Base-by-base conservation (phyloP, 2,797 vertebrate species). In the Falco biarmicus region DNA sequence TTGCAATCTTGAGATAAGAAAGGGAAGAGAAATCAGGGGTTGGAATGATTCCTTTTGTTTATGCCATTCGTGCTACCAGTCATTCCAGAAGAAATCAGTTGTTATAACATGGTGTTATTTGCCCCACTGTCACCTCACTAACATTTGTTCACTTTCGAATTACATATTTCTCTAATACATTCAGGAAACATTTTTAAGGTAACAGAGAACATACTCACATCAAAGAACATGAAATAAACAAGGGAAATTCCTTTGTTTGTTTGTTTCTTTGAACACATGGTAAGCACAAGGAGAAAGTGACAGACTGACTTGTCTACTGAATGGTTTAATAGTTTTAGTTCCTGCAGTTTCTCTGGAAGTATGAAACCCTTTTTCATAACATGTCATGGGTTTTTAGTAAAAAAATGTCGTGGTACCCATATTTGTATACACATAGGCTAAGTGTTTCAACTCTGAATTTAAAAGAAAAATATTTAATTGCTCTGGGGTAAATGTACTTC, bases 391-490 rank as follows among this genome's bases (percentile, higher is more conserved):
- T 10, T 31, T 68, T 66, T 69, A 3, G 9, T 34, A 15, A 45
- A 59, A 66, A 15, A 34, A 54, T 1, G 1, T 69, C 0, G 0
- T 51, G 19, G 13, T 9, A 22, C 25, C 9, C 8, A 2, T 34
- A 29, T 43, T n/a, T 47, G 14, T 32, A 45, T 32, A 59, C 15
- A 56, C 9, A 25, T 2, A 34, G 14, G 8, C 9, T 73, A 91
- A 75, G 18, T 6, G 76, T 12, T 69, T 76, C 1, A 2, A 18
- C 13, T 47, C 19, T 39, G 68, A 60, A 88, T 51, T 73, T 39
- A 43, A 57, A 75, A 84, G 34, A 21, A 48, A 57, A 61, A 39
- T 24, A 57, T 37, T 82, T 82, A 34, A 32, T 34, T 79, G 9
- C 25, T 68, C 54, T 29, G 50, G 28, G 11, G 6, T 65, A 82